These are phyloP conservation scores for Acronicta alni DNA, from an alignment of 2,888 invertebrate genomes.

Conservation along the genomic window DNA sequence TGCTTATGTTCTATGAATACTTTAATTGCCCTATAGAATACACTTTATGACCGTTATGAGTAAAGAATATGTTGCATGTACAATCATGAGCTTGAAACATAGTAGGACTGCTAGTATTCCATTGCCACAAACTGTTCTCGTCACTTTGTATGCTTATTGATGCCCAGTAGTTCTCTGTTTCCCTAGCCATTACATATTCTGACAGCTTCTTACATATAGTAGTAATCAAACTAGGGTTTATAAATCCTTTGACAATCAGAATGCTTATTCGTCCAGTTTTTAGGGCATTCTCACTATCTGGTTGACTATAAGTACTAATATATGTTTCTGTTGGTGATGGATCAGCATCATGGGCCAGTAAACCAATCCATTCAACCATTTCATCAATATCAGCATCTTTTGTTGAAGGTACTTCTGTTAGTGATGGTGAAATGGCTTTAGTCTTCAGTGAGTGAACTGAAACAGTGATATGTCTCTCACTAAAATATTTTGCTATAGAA, in stretches of 20 bases:
- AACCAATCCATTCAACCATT: constrained; percentile 82
- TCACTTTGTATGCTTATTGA: constrained; percentile 77
- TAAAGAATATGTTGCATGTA: constrained; percentile 76
- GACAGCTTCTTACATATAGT: constrained; percentile 65
- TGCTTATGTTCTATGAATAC: constrained; percentile 67
- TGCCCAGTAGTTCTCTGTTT: constrained; percentile 74
- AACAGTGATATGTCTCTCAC: constrained; percentile 68
- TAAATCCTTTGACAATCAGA: constrained; percentile 73
- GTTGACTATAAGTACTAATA: constrained; percentile 76
- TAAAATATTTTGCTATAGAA: constrained; percentile 82
- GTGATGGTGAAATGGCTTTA: constrained; percentile 64
- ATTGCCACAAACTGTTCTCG: constrained; percentile 77
- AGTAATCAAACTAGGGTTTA: constrained; percentile 67
- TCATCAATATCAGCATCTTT: constrained; percentile 74
- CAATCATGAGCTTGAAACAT: constrained; percentile 80
- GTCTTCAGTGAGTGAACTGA: constrained; percentile 61
- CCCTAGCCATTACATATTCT: constrained; percentile 68
- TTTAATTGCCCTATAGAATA: constrained; percentile 81
- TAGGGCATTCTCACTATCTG: constrained; percentile 70
- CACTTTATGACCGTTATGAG: constrained; percentile 59
- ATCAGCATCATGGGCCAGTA: constrained; percentile 72
- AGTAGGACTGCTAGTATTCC: constrained; percentile 66
- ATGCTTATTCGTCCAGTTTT: constrained; percentile 74
- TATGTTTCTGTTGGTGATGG: constrained; percentile 70
- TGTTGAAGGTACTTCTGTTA: constrained; percentile 73